Base-by-base conservation (phyloP, 2,797 vertebrate genomes). In the Darevskia mixta region DNA sequence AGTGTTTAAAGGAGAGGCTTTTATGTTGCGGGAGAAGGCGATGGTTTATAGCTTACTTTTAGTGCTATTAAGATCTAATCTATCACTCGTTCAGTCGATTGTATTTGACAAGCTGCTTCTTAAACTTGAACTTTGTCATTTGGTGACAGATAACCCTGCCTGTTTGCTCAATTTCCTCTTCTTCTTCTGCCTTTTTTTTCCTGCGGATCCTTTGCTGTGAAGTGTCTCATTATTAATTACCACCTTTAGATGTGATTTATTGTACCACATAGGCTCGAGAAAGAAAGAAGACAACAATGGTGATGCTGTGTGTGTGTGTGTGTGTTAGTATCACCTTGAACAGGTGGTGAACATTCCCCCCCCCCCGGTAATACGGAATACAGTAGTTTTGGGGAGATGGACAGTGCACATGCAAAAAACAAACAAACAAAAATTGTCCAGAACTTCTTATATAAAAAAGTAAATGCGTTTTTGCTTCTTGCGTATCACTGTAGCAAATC, bases 51-150 rank as follows among this genome's bases (percentile, higher is more conserved):
- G 91, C 95, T 95, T 93, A 93, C 87, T 96, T 97, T 97, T 96
- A 91, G 88, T 94, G 96, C 92, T 96, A 96, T 96, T 97, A 97
- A 97, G 96, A 96, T 97, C 96, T 97, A 97, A 97, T 97, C 95
- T 96, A 97, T 97, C 96, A 97, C 94, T 95, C 29, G 11, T 96
- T 96, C 96, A 96, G 95, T 97, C 91, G 58, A 97, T 97, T 95
- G 95, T 91, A 95, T 97, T 96, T 97, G 96, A 97, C 96, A 97
- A 95, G 95, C 91, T 95, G 93, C 95, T 97, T 97, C 96, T 97
- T 97, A 96, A 97, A 97, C 94, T 97, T 97, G 94, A 97, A 97
- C 96, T 96, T 96, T 97, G 95, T 97, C 96, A 95, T 96, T 91
- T 96, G 90, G 87, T 97, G 95, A 97, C 95, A 97, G 96, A 97